Conservation (phyloP, 2,888 invertebrate genomes). For the Phengaris alcon region DNA sequence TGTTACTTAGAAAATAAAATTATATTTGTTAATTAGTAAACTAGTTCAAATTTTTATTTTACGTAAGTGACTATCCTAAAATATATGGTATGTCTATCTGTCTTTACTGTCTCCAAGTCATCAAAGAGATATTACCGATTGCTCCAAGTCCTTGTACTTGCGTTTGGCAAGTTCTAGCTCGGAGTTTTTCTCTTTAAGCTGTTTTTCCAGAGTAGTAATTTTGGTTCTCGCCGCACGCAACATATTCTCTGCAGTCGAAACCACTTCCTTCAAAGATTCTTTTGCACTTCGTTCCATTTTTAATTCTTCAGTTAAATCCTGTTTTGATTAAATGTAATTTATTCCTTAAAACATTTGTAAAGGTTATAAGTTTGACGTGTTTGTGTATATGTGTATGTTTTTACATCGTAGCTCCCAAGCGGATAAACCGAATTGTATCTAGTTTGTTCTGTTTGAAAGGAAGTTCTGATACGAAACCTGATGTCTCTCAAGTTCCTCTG, state of each 20-base stretch:
- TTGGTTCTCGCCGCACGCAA: conserved; percentile 64
- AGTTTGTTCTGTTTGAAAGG: no score
- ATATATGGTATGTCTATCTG: no score
- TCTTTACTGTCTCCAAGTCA: not conserved
- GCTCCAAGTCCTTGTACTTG: conserved; percentile 69
- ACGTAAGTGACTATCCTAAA: no score
- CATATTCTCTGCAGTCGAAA: conserved; percentile 65
- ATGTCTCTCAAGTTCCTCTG: not conserved
- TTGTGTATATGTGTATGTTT: no score
- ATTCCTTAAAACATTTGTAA: no score
- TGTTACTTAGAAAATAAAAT: not conserved
- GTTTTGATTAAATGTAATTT: not conserved
- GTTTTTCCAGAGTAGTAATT: conserved; percentile 61
- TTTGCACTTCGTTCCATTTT: conserved; percentile 61
- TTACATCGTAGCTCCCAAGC: no score
- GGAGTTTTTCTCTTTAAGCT: conserved; percentile 58
- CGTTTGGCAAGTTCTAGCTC: conserved; percentile 57
- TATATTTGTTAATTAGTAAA: no score
- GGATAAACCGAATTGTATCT: no score
- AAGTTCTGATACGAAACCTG: not conserved
- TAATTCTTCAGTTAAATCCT: conserved; percentile 57
- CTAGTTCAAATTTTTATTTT: no score
- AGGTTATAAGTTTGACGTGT: no score
- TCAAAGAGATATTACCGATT: conserved; percentile 53
- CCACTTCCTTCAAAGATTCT: conserved; percentile 61